Evolutionary conservation across 2,113 vertebrate species (phyloP), one percentile per base, ranked within the genome.

Genomic region (Ictalurus punctatus): DNA sequence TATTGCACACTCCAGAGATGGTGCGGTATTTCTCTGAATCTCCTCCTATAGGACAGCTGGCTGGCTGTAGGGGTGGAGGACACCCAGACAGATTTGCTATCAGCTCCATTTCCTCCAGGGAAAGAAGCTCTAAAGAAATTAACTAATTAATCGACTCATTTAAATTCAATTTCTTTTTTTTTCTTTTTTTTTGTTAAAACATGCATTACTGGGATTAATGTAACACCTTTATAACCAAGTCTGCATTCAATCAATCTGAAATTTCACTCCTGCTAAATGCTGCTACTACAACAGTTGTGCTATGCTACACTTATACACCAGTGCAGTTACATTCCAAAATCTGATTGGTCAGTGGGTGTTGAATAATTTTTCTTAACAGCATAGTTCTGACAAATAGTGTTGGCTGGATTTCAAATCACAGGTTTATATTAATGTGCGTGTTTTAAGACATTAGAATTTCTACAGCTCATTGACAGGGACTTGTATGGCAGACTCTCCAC

Each of bases 1-100:
- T 99, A 93, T 97, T 99, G 95, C 98, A 99, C 63, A 95, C 86
- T 86, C 98, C 98, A 13, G 96, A 96, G 90, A 99, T 97, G 44
- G 95, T 94, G 81, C 97, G 95, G 89, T 99, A 99, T 92, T 96
- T 97, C 89, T 88, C 92, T 23, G 93, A 92, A 34, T 95, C 93
- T 76, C 95, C 96, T 14, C 94, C 92, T 17, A 89, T 89, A 16
- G 94, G 94, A 69, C 98, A 99, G 67, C 87, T 76, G 30, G 92
- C 92, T 63, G 96, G 94, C 63, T 94, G 90, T 81, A 94, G 88
- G 56, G 93, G 87, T 52, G 94, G 93, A 34, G 96, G 93, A 91
- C 98, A 99, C 59, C 96, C 95, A 7, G 97, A 97, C 83, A 96
- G 86, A 83, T 96, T 96, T 34, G 96, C 95, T 48, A 97, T 93